These are phyloP conservation scores for Stramonita haemastoma DNA, from an alignment of 2,888 invertebrate species.

Conservation along the genomic window DNA sequence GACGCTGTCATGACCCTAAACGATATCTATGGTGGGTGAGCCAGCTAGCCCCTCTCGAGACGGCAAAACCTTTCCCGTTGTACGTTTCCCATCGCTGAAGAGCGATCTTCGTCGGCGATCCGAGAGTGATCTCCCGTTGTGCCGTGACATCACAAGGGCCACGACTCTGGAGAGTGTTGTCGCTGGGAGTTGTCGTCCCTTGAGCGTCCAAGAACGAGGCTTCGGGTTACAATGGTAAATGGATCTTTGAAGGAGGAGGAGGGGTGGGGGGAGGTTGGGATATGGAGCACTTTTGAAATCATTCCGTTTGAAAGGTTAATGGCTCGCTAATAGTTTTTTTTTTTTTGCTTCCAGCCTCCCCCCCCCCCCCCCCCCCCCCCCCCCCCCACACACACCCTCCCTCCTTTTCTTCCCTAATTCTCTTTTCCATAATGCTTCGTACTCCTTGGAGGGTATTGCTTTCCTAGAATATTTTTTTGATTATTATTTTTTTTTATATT, in stretches of 20 bases:
- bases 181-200: slow-evolving; percentile 20
- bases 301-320: slow-evolving; percentile 35
- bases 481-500: background rate
- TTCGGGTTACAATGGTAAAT: slow-evolving; percentile 39
- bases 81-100: slow-evolving; percentile 36
- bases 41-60: background rate
- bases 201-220: slow-evolving; percentile 7
- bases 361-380: background rate
- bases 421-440: background rate
- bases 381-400: slow-evolving; percentile 9
- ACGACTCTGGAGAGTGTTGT: slow-evolving; percentile 11
- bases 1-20: slow-evolving; percentile 26
- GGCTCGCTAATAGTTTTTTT: slow-evolving; percentile 2
- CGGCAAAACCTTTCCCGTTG: slow-evolving; percentile 32
- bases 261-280: background rate
- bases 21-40: slow-evolving; percentile 37
- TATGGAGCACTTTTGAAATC: slow-evolving; percentile 41
- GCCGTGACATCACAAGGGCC: slow-evolving; percentile 33
- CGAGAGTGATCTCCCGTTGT: slow-evolving; percentile 41
- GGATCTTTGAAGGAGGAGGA: slow-evolving; percentile 19
- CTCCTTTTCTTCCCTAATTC: background rate
- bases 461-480: background rate
- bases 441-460: background rate
- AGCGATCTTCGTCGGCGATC: slow-evolving; percentile 37
- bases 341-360: background rate